Evolutionary conservation across 2,113 vertebrate genomes (phyloP).

Genomic region (Micronycteris hirsuta): DNA sequence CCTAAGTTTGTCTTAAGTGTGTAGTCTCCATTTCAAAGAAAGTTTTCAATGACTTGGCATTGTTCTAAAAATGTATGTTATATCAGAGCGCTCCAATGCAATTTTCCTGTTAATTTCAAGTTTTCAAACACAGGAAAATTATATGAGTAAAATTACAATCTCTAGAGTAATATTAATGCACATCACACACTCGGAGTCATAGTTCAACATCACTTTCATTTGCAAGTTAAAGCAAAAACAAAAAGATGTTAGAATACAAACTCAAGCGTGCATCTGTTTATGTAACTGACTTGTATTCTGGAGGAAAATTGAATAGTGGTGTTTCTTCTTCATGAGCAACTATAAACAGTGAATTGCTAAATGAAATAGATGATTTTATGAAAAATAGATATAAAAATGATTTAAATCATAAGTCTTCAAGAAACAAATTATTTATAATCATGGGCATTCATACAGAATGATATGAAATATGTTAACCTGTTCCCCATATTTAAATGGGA

Average conservation of each 20-base stretch:
- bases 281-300: background rate
- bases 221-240: conserved; percentile 23
- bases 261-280: background rate
- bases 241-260: conserved; percentile 19
- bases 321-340: conserved; percentile 29
- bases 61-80: conserved; percentile 22
- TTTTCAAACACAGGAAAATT: conserved; percentile 2
- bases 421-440: background rate
- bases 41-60: conserved; percentile 18
- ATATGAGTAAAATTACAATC: background rate
- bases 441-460: background rate
- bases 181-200: background rate
- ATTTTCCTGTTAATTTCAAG: conserved; percentile 31
- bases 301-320: background rate
- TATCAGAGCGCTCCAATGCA: background rate
- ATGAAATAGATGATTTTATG: background rate
- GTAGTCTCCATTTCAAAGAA: background rate
- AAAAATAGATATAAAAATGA: background rate
- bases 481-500: background rate
- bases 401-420: background rate
- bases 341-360: conserved; percentile 10
- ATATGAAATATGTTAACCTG: background rate
- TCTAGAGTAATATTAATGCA: conserved; percentile 13
- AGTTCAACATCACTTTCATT: conserved; percentile 19
- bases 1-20: background rate